phyloP scores from a whole-genome alignment of 2,797 vertebrate species.

The Rachycentron canadum region DNA sequence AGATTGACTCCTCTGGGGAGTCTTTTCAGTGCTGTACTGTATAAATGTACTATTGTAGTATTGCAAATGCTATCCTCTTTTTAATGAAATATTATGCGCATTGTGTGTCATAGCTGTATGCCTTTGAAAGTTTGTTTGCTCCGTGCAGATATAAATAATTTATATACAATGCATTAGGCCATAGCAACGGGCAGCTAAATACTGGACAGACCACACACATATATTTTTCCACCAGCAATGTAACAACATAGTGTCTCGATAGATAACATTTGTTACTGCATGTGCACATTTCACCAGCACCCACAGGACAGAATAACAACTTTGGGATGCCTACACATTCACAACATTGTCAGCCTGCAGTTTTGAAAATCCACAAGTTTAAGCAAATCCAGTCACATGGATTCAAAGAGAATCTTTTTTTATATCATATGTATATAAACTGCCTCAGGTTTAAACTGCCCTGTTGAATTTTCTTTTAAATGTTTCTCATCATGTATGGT shows the following conservation, averaged over 20 bases:
- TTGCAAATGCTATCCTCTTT: not conserved
- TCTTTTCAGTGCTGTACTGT: not conserved
- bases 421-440: not conserved
- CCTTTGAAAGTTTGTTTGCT: not conserved
- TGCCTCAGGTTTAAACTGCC: not conserved
- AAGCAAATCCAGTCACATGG: constrained; percentile 6
- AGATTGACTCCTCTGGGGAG: not conserved
- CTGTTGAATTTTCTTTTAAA: not conserved
- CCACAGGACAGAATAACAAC: constrained; percentile 44
- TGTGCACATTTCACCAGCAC: constrained; percentile 24
- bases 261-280: constrained; percentile 16
- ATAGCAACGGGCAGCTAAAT: not conserved
- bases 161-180: not conserved
- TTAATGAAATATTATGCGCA: not conserved
- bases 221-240: constrained; percentile 7
- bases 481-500: not conserved
- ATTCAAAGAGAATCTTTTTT: not conserved
- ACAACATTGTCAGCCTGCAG: not conserved
- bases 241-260: constrained; percentile 8
- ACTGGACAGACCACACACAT: constrained; percentile 59
- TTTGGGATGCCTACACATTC: not conserved
- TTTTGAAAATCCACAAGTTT: constrained; percentile 4
- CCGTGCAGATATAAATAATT: constrained; percentile 14
- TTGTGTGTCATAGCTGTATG: not conserved
- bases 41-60: not conserved